Evolutionary conservation across 2,113 vertebrate species (phyloP), one percentile per base, ranked within the genome.

Genomic region (Mohoua ochrocephala): DNA sequence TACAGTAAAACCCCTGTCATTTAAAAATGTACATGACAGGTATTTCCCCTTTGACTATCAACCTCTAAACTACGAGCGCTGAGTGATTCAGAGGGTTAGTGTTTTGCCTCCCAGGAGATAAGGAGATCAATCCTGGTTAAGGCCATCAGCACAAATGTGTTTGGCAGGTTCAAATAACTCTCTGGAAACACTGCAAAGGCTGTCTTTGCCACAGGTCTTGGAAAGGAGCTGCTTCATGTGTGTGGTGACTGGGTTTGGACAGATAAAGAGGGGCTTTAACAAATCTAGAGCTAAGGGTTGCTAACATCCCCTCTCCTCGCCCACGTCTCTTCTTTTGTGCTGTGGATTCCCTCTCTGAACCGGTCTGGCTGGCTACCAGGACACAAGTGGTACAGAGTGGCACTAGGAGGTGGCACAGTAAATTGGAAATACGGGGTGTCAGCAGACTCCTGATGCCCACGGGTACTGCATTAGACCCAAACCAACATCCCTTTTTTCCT

Each of bases 91-190:
- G 50, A 2, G 11, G 89, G 91, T 83, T 65, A 52, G 47, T 4
- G 17, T 56, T 84, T 37, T 57, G 76, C 85, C 52, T 73, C 94
- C 84, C 86, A 44, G 79, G 83, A 95, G 92, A 95, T 88, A 87
- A 88, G 65, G 60, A 91, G 82, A 97, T 88, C 93, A 94, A 86
- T 92, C 77, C 85, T 85, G 79, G 82, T 95, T 93, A 93, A 94
- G 44, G 90, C 68, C 79, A 77, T 92, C 80, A 93, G 88, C 92
- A 93, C 68, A 92, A 85, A 85, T 92, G 90, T 67, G 65, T 95
- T 84, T 92, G 91, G 86, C 92, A 97, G 91, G 64, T 80, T 94
- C 50, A 83, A 88, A 77, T 70, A 31, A 50, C 35, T 68, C 87
- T 41, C 71, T 78, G 64, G 82, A 83, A 93, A 63, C 31, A 39